Evolutionary conservation across 2,113 vertebrate genomes (phyloP).

Genomic region (Heterochromis multidens): DNA sequence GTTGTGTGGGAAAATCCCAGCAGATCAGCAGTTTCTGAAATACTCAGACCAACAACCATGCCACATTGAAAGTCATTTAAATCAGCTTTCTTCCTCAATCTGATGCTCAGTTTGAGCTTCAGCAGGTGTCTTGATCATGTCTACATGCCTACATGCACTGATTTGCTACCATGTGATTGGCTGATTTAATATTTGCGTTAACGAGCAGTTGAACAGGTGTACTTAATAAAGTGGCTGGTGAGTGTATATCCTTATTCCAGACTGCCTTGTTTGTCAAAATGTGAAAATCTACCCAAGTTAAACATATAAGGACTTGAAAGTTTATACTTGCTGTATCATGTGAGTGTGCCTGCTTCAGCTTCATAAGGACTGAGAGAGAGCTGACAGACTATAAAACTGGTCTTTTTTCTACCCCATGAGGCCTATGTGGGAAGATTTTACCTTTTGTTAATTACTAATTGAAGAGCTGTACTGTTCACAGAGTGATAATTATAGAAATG

Average conservation of each 20-base stretch:
- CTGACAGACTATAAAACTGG: neutral
- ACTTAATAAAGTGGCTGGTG: neutral
- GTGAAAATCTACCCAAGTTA: neutral
- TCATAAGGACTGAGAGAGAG: neutral
- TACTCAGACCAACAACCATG: neutral
- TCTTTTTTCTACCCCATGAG: neutral
- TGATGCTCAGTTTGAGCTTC: neutral
- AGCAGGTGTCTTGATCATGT: neutral
- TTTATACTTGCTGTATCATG: neutral
- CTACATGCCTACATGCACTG: neutral
- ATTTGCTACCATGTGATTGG: neutral
- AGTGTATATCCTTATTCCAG: neutral
- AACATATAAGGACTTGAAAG: neutral
- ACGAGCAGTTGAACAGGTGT: neutral
- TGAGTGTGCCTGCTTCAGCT: neutral
- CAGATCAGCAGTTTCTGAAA: neutral
- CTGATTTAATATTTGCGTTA: neutral
- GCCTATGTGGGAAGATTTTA: neutral
- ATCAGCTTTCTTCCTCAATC: too few relatives aligned
- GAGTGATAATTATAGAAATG: neutral
- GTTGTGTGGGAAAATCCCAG: neutral
- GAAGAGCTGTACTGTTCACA: neutral
- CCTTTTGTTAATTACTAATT: conserved; percentile 1
- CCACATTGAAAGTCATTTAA: neutral
- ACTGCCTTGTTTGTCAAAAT: neutral